Evolutionary conservation across 2,113 vertebrate species (phyloP), one percentile per base, ranked within the genome.

Genomic region (Sterrhoptilus dennistouni): DNA sequence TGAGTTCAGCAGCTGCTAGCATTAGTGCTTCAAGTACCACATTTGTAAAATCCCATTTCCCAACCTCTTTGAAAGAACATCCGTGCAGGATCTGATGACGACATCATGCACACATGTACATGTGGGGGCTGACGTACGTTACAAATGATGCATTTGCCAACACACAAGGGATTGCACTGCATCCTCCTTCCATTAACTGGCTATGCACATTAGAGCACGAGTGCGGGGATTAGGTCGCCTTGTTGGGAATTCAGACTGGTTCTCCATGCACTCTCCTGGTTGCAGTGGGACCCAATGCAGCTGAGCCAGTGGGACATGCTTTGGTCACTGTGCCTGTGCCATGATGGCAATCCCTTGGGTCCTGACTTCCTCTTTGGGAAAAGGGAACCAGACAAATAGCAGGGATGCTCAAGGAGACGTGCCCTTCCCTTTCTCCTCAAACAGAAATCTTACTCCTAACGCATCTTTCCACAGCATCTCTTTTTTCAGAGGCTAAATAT

Each of bases 1-100:
- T 45, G 76, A 93, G 87, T 61, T 86, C 71, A 83, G 83, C 89
- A 95, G 93, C 92, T 90, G 89, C 74, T 61, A 93, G 68, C 38
- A 15, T 52, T 24, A 81, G 91, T 14, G 42, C 64, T 92, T 95
- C 80, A 79, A 93, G 61, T 70, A 8, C 35, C 49, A n/a, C 38
- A 38, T 78, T 86, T 68, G 59, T 5, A 31, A 44, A 3, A 61
- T 29, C 59, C 57, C 38, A 42, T 40, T 69, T 69, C 80, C 79
- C 47, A 70, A 60, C 36, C 12, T 54, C 68, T 87, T 72, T 64
- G 68, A 49, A 79, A 75, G 49, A 44, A 45, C 35, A 56, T 31
- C 52, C 50, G 6, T 52, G 40, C 10, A 27, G 81, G 52, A 31
- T 38, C 64, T 10, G 52, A 66, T 1, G 17, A 21, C n/a, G 24